Conservation (phyloP, 2,888 invertebrate species). For the Melanostoma scalare region DNA sequence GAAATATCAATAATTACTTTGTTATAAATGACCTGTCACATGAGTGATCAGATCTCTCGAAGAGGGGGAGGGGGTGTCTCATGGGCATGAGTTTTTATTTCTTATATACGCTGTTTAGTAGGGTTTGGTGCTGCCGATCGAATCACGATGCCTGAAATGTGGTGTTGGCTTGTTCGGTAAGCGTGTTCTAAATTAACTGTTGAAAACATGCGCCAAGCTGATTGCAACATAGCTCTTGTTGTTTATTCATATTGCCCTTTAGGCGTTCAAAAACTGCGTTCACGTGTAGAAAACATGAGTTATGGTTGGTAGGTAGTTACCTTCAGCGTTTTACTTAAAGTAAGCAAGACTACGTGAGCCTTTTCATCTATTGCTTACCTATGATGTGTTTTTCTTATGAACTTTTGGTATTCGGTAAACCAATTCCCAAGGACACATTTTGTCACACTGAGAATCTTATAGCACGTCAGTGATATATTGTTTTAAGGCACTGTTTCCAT, state of each 20-base stretch:
- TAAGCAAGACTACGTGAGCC: background rate
- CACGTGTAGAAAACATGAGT: constrained; percentile 54
- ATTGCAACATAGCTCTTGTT: constrained; percentile 67
- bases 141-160: constrained; percentile 61
- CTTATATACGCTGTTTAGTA: constrained; percentile 14
- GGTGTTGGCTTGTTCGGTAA: constrained; percentile 63
- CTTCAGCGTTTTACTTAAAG: constrained; percentile 22
- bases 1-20: constrained; percentile 73
- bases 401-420: no score
- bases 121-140: constrained; percentile 48
- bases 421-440: no score
- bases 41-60: constrained; percentile 60
- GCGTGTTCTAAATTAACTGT: constrained; percentile 71
- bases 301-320: no score
- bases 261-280: constrained; percentile 57
- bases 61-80: constrained; percentile 42
- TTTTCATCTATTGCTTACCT: no score
- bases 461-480: no score
- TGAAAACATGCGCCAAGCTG: constrained; percentile 71
- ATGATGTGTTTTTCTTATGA: no score
- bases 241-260: constrained; percentile 65
- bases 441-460: no score
- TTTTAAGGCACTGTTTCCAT: no score
- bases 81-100: constrained; percentile 22
- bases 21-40: constrained; percentile 73